Base-by-base conservation (phyloP, 2,888 invertebrate genomes). In the Amblyjoppa proteus region DNA sequence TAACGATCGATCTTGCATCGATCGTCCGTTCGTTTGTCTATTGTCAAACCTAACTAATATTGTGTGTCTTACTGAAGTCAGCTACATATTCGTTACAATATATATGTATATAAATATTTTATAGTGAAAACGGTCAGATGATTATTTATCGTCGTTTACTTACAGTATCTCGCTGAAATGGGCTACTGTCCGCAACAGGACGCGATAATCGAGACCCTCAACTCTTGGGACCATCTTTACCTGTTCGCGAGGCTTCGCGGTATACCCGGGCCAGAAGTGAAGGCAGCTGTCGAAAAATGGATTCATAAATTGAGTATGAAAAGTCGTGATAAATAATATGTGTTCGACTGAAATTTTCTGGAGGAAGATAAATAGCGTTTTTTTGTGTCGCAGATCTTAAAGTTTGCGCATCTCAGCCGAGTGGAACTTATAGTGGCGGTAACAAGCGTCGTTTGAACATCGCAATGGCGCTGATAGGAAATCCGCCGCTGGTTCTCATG, bases 161-260 rank as follows among this genome's bases (percentile, higher is more conserved):
- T 93, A 92, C 94, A 97, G 96, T 98, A 97, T 91, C 95, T 97
- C 74, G 95, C 95, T 76, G 95, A 96, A 84, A 96, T 98, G 91
- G 98, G 98, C 38, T 99, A 99, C 94, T 99, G 99, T 93, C 98
- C 99, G 0, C 99, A 99, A 95, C 97, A 96, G 93, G 97, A 97
- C 94, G 97, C 97, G 0, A 94, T 98, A 68, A 97, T 98, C 90
- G 96, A 95, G 79, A 96, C 96, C 90, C 95, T 98, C 92, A 97
- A 97, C 9, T 97, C 97, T 0, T 94, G 95, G 82, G 96, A 98
- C 92, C 97, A 97, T 91, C 94, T 99, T 68, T 94, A 93, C 68
- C 94, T 97, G 84, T 96, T 97, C 94, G 97, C 97, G 1, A 94
- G 96, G 16, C 94, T 98, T 71, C 95, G 97, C 4, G 98, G 98